A percentile compares a stretch with the other conserved stretches of the same genome.
Conservation (phyloP, 2,113 vertebrate genomes). For the Carettochelys insculpta region DNA sequence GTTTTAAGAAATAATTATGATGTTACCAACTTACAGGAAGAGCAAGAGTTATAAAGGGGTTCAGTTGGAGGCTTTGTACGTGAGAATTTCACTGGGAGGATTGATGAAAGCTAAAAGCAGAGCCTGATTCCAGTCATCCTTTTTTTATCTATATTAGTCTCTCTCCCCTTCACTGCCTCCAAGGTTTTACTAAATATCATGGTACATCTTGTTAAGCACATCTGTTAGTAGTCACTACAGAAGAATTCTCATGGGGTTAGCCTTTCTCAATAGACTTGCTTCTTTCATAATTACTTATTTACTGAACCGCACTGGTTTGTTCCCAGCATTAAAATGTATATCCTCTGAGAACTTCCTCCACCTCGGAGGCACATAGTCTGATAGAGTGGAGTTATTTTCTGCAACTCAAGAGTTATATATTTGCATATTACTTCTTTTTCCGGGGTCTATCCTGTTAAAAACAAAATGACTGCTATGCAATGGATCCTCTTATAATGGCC, state of each 20-base stretch:
- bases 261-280: conserved; percentile 47
- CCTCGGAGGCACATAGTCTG: conserved; percentile 35
- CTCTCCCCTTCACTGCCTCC: conserved; percentile 1
- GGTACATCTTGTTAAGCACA: conserved; percentile 46
- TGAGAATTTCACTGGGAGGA: background rate
- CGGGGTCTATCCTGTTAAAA: background rate
- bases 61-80: background rate
- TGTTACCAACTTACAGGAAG: background rate
- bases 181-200: background rate
- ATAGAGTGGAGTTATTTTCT: background rate
- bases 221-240: conserved; percentile 68
- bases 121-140: background rate
- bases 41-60: background rate
- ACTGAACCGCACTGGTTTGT: conserved; percentile 49
- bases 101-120: background rate
- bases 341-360: conserved; percentile 54
- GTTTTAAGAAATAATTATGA: background rate
- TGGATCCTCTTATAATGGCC: background rate
- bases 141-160: background rate
- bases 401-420: background rate
- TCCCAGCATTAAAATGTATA: conserved; percentile 63
- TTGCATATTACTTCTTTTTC: background rate
- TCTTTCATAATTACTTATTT: conserved; percentile 64
- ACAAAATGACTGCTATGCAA: background rate
- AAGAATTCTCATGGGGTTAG: conserved; percentile 35